Conservation (phyloP, 1,140 invertebrate genomes). For the Triops cancriformis region DNA sequence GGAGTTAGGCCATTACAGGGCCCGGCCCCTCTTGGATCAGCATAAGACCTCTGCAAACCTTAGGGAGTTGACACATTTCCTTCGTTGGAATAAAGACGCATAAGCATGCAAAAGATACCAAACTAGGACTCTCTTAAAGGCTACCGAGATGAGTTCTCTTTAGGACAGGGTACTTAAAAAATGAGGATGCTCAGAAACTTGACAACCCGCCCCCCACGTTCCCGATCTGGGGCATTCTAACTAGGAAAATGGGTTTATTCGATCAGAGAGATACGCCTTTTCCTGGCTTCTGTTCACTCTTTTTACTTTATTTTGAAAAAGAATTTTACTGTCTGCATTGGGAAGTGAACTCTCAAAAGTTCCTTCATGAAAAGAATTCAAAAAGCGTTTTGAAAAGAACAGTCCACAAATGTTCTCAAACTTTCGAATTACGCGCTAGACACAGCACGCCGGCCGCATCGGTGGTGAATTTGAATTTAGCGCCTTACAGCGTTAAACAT, state of each 20-base stretch:
- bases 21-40: not conserved
- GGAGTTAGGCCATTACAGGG: slow-evolving; percentile 4
- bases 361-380: too few relatives aligned
- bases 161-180: not conserved
- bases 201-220: not conserved
- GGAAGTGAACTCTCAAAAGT: too few relatives aligned
- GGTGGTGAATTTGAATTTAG: too few relatives aligned
- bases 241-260: not conserved
- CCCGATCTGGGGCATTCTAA: not conserved
- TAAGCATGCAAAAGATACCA: not conserved
- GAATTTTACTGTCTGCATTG: too few relatives aligned
- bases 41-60: slow-evolving; percentile 7
- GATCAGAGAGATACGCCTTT: not conserved
- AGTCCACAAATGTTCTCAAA: too few relatives aligned
- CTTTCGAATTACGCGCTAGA: too few relatives aligned
- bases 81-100: not conserved
- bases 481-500: too few relatives aligned
- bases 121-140: not conserved
- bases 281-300: not conserved
- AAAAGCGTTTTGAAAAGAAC: too few relatives aligned
- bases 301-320: too few relatives aligned
- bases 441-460: too few relatives aligned
- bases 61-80: slow-evolving; percentile 10
- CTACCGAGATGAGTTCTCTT: not conserved
- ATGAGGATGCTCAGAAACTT: not conserved